phyloP scores from a whole-genome alignment of 2,888 invertebrate genomes.

The Parthenolecanium corni region DNA sequence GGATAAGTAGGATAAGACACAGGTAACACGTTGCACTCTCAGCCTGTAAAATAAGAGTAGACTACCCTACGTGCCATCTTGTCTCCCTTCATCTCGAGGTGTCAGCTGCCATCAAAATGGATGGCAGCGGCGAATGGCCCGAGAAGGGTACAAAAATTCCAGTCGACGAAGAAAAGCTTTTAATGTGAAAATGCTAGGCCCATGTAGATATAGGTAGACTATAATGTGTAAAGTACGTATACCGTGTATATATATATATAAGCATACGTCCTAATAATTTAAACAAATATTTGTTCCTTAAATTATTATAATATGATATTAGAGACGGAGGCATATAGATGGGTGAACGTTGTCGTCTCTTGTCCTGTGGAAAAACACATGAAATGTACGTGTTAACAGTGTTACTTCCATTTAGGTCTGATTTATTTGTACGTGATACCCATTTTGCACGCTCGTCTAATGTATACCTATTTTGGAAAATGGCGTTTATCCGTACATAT shows the following conservation, averaged over 20 bases:
- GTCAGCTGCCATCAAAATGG: too few relatives aligned
- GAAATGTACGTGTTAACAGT: conserved; percentile 23
- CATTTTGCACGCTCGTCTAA: conserved; percentile 3
- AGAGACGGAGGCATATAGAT: background rate
- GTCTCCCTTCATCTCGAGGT: too few relatives aligned
- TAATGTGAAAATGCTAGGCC: background rate
- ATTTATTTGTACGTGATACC: conserved; percentile 24
- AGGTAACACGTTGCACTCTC: too few relatives aligned
- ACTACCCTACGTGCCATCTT: too few relatives aligned
- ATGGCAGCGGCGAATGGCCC: conserved; percentile 5
- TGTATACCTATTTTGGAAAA: too few relatives aligned
- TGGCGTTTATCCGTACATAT: too few relatives aligned
- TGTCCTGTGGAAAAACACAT: conserved; percentile 18
- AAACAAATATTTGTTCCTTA: conserved; percentile 24
- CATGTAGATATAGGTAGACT: too few relatives aligned
- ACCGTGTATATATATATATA: too few relatives aligned
- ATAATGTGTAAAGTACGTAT: background rate
- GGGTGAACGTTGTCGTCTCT: conserved; percentile 3
- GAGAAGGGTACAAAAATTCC: background rate
- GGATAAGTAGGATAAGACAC: too few relatives aligned
- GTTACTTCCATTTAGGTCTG: conserved; percentile 23
- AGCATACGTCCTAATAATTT: conserved; percentile 24
- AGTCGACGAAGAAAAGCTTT: conserved; percentile 19
- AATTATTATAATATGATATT: conserved; percentile 5
- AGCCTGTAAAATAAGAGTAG: too few relatives aligned